Percentiles rank a stretch among this genome's conserved stretches.
These are phyloP conservation scores for Canis aureus DNA, from an alignment of 2,113 vertebrate species.

Conservation along the genomic window DNA sequence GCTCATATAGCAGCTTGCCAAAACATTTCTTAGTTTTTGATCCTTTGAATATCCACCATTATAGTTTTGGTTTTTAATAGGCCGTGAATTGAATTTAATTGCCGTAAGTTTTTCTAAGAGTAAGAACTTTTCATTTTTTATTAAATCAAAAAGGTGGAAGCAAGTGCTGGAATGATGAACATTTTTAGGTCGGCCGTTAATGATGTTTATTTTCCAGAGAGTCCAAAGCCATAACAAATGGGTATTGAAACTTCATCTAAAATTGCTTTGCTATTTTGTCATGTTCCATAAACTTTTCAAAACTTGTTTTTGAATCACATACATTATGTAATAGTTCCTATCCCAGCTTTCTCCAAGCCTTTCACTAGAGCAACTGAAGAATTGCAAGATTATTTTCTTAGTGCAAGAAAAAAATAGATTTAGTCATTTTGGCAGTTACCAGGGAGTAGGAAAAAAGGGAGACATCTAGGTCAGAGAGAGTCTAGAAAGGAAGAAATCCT, in stretches of 20 bases:
- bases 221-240: background rate
- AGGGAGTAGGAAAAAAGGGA: background rate
- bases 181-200: slow-evolving; percentile 45
- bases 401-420: slow-evolving; percentile 31
- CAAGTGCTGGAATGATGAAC: slow-evolving; percentile 21
- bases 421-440: background rate
- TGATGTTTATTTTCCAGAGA: slow-evolving; percentile 60
- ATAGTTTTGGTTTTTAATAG: slow-evolving; percentile 60
- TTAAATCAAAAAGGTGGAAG: slow-evolving; percentile 65
- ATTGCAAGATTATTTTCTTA: slow-evolving; percentile 58
- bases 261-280: slow-evolving; percentile 57
- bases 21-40: slow-evolving; percentile 67
- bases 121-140: slow-evolving; percentile 68
- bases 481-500: background rate
- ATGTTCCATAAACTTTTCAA: slow-evolving; percentile 67
- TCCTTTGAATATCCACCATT: slow-evolving; percentile 47
- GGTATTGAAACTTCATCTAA: slow-evolving; percentile 49
- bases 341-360: slow-evolving; percentile 35
- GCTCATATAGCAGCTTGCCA: slow-evolving; percentile 57
- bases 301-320: slow-evolving; percentile 65
- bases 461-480: background rate
- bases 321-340: slow-evolving; percentile 60
- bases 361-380: slow-evolving; percentile 47
- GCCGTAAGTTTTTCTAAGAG: slow-evolving; percentile 34
- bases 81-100: slow-evolving; percentile 73